Percentiles rank a stretch among this genome's conserved stretches.
phyloP scores from a whole-genome alignment of 1,140 invertebrate genomes.

The Arctopsyche grandis region DNA sequence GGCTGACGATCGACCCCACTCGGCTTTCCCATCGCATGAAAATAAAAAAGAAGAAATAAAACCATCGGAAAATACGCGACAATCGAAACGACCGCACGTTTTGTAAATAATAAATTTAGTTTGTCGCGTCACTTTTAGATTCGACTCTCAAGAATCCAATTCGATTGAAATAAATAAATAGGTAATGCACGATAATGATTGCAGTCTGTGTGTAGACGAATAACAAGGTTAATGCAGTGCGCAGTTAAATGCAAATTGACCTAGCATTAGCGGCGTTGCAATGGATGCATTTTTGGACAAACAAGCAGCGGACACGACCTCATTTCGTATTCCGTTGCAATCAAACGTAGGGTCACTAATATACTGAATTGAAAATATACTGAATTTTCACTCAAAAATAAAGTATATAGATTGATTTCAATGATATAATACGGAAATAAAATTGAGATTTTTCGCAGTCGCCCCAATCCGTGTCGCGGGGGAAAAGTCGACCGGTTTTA shows the following conservation, averaged over 20 bases:
- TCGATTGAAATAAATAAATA: not conserved
- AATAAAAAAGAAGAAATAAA: not conserved
- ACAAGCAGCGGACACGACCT: slow-evolving; percentile 17
- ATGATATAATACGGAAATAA: too few species aligned
- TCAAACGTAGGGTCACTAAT: slow-evolving; percentile 7
- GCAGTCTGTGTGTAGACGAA: not conserved
- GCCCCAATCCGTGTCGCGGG: not conserved
- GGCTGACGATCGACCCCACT: not conserved
- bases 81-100: not conserved
- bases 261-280: slow-evolving; percentile 25
- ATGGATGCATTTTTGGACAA: slow-evolving; percentile 28
- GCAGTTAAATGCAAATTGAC: slow-evolving; percentile 29
- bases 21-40: not conserved
- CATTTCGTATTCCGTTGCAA: slow-evolving; percentile 37
- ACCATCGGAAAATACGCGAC: not conserved
- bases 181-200: not conserved
- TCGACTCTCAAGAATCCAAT: not conserved
- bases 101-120: not conserved
- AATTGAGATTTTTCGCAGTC: not conserved
- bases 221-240: slow-evolving; percentile 14
- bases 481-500: slow-evolving; percentile 8
- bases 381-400: too few species aligned
- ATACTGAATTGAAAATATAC: too few species aligned
- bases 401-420: too few species aligned
- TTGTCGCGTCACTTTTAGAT: not conserved